A percentile compares a stretch with the other conserved stretches of the same genome.
Evolutionary conservation across 2,797 vertebrate genomes (phyloP).

Genomic region (Pseudopleuronectes americanus): DNA sequence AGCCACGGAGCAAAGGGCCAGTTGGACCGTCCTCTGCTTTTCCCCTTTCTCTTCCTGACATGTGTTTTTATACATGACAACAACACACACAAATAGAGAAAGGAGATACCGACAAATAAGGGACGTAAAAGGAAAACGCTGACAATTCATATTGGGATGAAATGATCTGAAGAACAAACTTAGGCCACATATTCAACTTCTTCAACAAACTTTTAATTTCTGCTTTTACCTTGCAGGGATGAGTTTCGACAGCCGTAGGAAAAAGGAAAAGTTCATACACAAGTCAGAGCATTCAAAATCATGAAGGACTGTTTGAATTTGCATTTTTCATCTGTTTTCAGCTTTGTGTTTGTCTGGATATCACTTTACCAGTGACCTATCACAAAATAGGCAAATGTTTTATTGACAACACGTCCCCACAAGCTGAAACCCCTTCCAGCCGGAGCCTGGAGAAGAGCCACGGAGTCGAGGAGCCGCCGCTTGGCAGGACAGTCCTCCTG

Average conservation of each 20-base stretch:
- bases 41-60: slow-evolving; percentile 38
- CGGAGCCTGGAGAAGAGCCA: slow-evolving; percentile 55
- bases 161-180: not conserved
- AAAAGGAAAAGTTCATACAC: slow-evolving; percentile 15
- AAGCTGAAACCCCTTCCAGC: slow-evolving; percentile 41
- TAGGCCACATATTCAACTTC: slow-evolving; percentile 1
- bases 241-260: slow-evolving; percentile 13
- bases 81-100: slow-evolving; percentile 16
- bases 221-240: slow-evolving; percentile 16
- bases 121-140: not conserved
- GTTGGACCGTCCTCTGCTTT: slow-evolving; percentile 48
- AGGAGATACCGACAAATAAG: not conserved
- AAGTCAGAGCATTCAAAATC: slow-evolving; percentile 50
- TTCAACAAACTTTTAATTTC: not conserved
- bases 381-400: slow-evolving; percentile 42
- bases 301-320: slow-evolving; percentile 40
- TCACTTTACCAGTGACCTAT: slow-evolving; percentile 1
- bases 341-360: slow-evolving; percentile 53
- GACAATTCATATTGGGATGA: too few relatives aligned
- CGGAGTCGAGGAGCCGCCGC: slow-evolving; percentile 54
- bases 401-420: slow-evolving; percentile 31
- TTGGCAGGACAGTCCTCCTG: slow-evolving; percentile 38
- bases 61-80: slow-evolving; percentile 46
- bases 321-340: slow-evolving; percentile 53
- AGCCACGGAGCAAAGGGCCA: slow-evolving; percentile 35